phyloP scores from a whole-genome alignment of 1,140 invertebrate species.

The Acromyrmex charruanus region DNA sequence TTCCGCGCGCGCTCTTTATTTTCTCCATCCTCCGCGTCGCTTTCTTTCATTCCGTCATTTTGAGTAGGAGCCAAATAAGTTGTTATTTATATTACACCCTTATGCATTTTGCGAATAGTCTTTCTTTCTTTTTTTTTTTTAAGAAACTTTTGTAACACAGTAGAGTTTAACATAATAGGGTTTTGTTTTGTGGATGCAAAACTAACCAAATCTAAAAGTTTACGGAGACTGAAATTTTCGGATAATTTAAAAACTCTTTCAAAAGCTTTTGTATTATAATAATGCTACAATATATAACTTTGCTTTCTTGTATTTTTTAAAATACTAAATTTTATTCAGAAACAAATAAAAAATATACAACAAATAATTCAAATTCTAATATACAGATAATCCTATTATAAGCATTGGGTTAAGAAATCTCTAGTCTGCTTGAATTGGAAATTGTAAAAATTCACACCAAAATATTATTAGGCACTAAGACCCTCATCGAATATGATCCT shows the following conservation, averaged over 20 bases:
- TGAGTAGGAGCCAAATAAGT: slow-evolving; percentile 17
- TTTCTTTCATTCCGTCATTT: neutral
- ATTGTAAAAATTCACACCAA: too few relatives aligned
- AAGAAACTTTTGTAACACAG: neutral
- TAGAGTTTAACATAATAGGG: neutral
- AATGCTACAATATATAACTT: neutral
- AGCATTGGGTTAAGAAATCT: neutral
- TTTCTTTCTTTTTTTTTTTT: slow-evolving; percentile 9
- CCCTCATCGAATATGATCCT: too few relatives aligned
- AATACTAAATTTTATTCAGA: neutral
- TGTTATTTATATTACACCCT: slow-evolving; percentile 37
- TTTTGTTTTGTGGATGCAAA: slow-evolving; percentile 3
- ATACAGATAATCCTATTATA: neutral
- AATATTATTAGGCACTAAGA: too few relatives aligned
- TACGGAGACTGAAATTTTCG: neutral
- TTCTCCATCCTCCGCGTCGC: neutral
- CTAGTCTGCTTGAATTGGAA: neutral
- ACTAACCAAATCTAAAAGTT: slow-evolving; percentile 9
- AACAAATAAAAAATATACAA: neutral
- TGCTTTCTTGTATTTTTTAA: neutral
- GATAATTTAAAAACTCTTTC: neutral
- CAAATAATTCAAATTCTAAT: neutral
- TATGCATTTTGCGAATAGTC: neutral
- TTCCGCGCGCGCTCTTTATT: slow-evolving; percentile 18
- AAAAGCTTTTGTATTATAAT: neutral